These are phyloP conservation scores for Drosophila takahashii DNA, from an alignment of 1,140 invertebrate genomes.

Conservation along the genomic window DNA sequence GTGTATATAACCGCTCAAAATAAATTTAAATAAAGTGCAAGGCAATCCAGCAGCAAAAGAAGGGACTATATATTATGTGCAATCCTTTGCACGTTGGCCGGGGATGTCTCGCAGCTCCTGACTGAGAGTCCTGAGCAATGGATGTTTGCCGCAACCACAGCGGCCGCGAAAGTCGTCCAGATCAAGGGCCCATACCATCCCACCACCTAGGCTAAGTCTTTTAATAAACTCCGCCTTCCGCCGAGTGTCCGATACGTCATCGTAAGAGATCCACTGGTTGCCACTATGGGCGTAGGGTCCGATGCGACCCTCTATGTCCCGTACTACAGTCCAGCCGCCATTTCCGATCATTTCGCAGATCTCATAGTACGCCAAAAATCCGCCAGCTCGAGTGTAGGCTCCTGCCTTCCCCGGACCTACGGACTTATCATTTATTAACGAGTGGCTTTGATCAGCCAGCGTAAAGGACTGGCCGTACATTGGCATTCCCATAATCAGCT, in stretches of 20 bases:
- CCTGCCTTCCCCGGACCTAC: conserved; percentile 92
- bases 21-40: no score
- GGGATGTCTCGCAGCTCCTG: conserved; percentile 86
- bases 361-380: conserved; percentile 95
- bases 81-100: conserved; percentile 83
- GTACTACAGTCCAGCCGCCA: conserved; percentile 88
- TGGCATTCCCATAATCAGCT: conserved; percentile 93
- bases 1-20: no score
- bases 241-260: conserved; percentile 89
- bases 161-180: conserved; percentile 90
- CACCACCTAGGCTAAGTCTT: conserved; percentile 88
- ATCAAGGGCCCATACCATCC: conserved; percentile 92
- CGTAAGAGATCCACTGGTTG: conserved; percentile 93
- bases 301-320: conserved; percentile 87
- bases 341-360: conserved; percentile 88
- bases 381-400: conserved; percentile 91
- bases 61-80: conserved; percentile 56
- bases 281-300: conserved; percentile 90
- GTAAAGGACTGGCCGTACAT: conserved; percentile 94
- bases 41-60: no score
- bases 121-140: conserved; percentile 86
- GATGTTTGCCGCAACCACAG: conserved; percentile 88
- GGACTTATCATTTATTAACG: conserved; percentile 88
- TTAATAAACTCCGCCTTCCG: conserved; percentile 87
- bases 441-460: conserved; percentile 87